Evolutionary conservation across 30 jellyfish, hydroid and myxozoan genomes (phyloP).

Genomic region (Pelagia noctiluca): DNA sequence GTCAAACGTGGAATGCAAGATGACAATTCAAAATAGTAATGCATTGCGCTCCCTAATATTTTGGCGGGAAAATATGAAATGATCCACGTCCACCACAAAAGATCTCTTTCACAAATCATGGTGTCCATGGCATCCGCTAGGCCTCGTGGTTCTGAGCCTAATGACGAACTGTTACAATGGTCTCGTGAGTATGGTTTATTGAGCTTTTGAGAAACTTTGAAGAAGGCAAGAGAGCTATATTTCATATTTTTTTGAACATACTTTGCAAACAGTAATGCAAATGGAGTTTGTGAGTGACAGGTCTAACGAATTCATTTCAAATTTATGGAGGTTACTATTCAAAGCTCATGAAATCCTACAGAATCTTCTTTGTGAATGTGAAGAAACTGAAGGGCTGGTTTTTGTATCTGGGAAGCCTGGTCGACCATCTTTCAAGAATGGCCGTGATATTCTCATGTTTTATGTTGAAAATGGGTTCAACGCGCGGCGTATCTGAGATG

Average conservation of each 20-base stretch:
- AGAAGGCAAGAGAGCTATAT: neutral
- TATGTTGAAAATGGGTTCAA: constrained; percentile 31
- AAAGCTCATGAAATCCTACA: neutral
- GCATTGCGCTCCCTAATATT: neutral
- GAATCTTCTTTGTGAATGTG: neutral
- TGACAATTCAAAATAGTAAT: neutral
- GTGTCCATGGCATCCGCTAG: neutral
- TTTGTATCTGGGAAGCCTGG: constrained; percentile 48
- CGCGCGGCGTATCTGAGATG: constrained; percentile 33
- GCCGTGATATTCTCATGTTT: constrained; percentile 19
- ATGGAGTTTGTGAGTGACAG: constrained; percentile 27
- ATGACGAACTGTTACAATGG: neutral
- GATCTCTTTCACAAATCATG: neutral
- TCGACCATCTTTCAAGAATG: constrained; percentile 36
- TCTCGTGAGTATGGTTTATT: neutral
- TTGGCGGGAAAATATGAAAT: constrained; percentile 2
- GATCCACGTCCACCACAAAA: too few species aligned
- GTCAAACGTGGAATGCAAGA: too few species aligned
- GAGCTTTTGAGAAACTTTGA: neutral
- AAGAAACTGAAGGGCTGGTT: constrained; percentile 2
- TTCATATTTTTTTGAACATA: constrained; percentile 16
- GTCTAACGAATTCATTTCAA: constrained; percentile 10
- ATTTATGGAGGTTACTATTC: neutral
- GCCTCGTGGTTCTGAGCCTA: neutral
- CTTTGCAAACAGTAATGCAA: constrained; percentile 17